Evolutionary conservation across 2,888 invertebrate genomes (phyloP), one percentile per base, ranked within the genome.

Genomic region (Nemotelus pantherinus): DNA sequence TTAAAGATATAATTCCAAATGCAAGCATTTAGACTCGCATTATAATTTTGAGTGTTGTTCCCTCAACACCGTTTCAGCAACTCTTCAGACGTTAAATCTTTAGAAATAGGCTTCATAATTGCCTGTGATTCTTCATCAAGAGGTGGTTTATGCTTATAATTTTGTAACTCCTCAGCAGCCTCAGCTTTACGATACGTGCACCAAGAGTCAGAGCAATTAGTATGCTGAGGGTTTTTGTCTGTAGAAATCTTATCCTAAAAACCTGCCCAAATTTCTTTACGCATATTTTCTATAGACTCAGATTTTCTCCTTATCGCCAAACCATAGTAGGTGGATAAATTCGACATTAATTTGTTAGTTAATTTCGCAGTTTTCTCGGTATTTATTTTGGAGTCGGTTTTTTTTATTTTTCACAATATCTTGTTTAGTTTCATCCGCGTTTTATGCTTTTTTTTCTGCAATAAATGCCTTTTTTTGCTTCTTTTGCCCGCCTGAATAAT

Each of bases 71-170:
- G 6, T 68, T 68, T 9, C n/a, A 68, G 25, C 50, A 68, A 45
- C 2, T 68, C 68, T 7, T 68, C 47, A 9, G 68, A 45, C 7
- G 68, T 45, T 5, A 68, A 48, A 48, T 68, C 68, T 47, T 45
- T 3, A 25, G 44, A 2, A 39, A 68, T 67, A n/a, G 68, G 68
- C 2, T 47, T 48, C 4, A 67, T 2, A 6, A 3, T 41, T 67
- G 5, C 67, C 44, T 67, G 67, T 10, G 67, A 6, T 41, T 68
- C 48, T 68, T 68, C 25, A 45, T 68, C 68, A 45, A 68, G 45
- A 68, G 68, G 44, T 41, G 71, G 53, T 55, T n/a, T 7, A 71
- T 71, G 55, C 43, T 71, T 71, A 71, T 55, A 71, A n/a, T 55
- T 71, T 71, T 71, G 9, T 25, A 71, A 71, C 6, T 53, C 41